These are phyloP conservation scores for Drosophila testacea DNA, from an alignment of 2,888 invertebrate species.

Conservation along the genomic window DNA sequence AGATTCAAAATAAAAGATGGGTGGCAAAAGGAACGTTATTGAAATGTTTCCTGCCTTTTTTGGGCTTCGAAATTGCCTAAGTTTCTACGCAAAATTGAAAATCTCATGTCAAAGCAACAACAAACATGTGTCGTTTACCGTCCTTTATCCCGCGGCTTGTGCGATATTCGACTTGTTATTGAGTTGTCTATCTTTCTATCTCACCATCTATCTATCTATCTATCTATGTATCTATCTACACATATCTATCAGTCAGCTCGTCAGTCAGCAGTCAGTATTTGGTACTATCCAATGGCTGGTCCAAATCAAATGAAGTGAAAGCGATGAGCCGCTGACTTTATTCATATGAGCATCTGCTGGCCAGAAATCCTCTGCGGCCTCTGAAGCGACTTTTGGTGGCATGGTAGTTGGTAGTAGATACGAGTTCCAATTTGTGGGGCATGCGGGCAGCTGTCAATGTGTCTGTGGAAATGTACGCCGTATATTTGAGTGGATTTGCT, in stretches of 20 bases:
- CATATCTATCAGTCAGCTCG: slow-evolving; percentile 30
- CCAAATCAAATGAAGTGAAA: slow-evolving; percentile 80
- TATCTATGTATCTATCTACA: slow-evolving; percentile 16
- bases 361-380: slow-evolving; percentile 40
- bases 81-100: slow-evolving; percentile 68
- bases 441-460: slow-evolving; percentile 81
- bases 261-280: slow-evolving; percentile 33
- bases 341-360: slow-evolving; percentile 72
- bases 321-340: slow-evolving; percentile 77
- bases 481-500: slow-evolving; percentile 80
- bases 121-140: slow-evolving; percentile 60
- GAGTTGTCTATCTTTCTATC: slow-evolving; percentile 69
- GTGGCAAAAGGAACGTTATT: slow-evolving; percentile 52
- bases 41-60: slow-evolving; percentile 65
- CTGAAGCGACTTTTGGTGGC: slow-evolving; percentile 32
- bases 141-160: slow-evolving; percentile 49
- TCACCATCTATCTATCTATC: slow-evolving; percentile 6
- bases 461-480: slow-evolving; percentile 77
- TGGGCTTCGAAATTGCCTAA: slow-evolving; percentile 37
- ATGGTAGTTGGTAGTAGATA: slow-evolving; percentile 4
- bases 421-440: slow-evolving; percentile 17
- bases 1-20: slow-evolving; percentile 8
- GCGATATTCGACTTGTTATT: slow-evolving; percentile 65
- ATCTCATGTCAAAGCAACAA: slow-evolving; percentile 56
- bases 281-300: slow-evolving; percentile 50